Conservation (phyloP, 2,797 vertebrate genomes). For the Ficedula albicollis region DNA sequence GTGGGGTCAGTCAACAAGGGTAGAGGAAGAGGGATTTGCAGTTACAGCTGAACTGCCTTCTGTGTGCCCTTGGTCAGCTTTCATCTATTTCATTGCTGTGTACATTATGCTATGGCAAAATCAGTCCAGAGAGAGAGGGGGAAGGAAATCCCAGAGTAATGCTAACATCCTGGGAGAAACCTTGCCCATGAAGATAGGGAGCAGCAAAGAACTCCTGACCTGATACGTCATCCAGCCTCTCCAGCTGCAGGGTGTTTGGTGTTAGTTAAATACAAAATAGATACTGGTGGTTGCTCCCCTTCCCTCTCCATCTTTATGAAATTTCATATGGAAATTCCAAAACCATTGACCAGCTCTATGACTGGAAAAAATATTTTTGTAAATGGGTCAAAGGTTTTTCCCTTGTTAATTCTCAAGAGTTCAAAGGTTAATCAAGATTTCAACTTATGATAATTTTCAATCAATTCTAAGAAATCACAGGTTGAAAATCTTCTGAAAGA, state of each 20-base stretch:
- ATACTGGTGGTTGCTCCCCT: not conserved
- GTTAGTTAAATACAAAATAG: not conserved
- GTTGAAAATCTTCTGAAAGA: not conserved
- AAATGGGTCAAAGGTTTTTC: not conserved
- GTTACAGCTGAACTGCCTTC: constrained; percentile 33
- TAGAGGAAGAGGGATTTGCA: constrained; percentile 56
- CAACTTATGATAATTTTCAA: not conserved
- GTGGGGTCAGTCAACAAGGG: constrained; percentile 36
- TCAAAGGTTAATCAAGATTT: not conserved
- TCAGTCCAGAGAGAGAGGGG: not conserved
- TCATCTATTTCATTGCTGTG: constrained; percentile 44
- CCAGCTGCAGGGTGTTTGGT: not conserved
- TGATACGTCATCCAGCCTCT: not conserved
- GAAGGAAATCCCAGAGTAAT: not conserved
- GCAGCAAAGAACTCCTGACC: not conserved
- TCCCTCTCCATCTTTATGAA: not conserved
- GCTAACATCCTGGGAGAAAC: not conserved
- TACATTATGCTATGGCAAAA: constrained; percentile 18
- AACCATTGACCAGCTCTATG: not conserved
- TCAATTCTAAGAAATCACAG: not conserved
- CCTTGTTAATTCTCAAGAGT: not conserved
- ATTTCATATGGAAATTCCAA: not conserved
- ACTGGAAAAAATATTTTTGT: not conserved
- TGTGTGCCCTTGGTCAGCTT: constrained; percentile 54
- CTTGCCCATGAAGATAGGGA: not conserved